A percentile compares a stretch with the other conserved stretches of the same genome.
phyloP scores from a whole-genome alignment of 2,113 vertebrate genomes.

The Pelvicachromis taeniatus region DNA sequence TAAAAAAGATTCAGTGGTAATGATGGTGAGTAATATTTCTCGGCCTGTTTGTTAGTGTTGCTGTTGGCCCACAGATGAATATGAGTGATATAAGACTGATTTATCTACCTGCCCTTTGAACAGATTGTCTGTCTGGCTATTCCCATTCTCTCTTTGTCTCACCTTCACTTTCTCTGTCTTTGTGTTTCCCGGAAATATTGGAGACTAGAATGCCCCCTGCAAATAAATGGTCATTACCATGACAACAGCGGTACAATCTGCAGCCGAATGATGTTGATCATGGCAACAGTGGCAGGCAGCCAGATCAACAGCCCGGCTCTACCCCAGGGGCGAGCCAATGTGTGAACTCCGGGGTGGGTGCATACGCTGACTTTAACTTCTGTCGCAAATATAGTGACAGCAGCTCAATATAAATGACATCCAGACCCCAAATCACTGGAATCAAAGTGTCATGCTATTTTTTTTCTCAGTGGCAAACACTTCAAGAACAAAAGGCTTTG shows the following conservation, averaged over 20 bases:
- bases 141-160: neutral
- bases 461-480: neutral
- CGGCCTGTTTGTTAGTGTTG: neutral
- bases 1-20: neutral
- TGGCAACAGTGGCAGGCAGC: slow-evolving; percentile 52
- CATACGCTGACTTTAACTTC: neutral
- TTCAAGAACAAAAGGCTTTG: neutral
- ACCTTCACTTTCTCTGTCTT: neutral
- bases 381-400: neutral
- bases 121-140: neutral
- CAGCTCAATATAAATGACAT: neutral
- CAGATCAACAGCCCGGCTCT: slow-evolving; percentile 48
- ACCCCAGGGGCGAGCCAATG: neutral
- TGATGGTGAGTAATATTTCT: neutral
- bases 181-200: slow-evolving; percentile 23
- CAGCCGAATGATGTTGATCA: slow-evolving; percentile 35
- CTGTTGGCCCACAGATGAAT: neutral
- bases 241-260: slow-evolving; percentile 29
- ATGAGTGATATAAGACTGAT: neutral
- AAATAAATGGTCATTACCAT: slow-evolving; percentile 55
- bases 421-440: neutral
- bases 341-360: neutral
- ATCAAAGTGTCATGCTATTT: neutral
- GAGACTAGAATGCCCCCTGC: slow-evolving; percentile 29
- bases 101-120: slow-evolving; percentile 27